A percentile compares a stretch with the other conserved stretches of the same genome.
Conservation (phyloP, 1,140 invertebrate species). For the Phocides pigmalion region DNA sequence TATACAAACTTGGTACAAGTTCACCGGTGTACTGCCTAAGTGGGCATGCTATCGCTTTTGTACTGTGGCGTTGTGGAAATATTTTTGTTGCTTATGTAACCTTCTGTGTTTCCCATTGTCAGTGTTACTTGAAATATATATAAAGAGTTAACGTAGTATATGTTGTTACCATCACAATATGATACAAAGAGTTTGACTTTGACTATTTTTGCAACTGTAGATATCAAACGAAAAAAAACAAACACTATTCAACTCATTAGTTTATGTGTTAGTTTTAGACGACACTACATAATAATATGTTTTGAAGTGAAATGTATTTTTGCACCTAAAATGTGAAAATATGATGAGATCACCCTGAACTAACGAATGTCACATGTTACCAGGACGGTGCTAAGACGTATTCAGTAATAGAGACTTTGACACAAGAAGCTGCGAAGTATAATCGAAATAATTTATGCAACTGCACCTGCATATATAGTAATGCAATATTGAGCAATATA, state of each 20-base stretch:
- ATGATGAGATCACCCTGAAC: constrained; percentile 2
- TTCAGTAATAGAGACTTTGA: constrained; percentile 19
- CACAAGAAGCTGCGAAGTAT: constrained; percentile 30
- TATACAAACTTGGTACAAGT: constrained; percentile 45
- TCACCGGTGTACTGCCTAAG: constrained; percentile 68
- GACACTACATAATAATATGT: constrained; percentile 27
- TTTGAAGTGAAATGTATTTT: constrained; percentile 22
- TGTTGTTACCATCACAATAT: constrained; percentile 62
- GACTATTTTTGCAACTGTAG: constrained; percentile 69
- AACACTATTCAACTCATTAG: constrained; percentile 48
- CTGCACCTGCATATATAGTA: constrained; percentile 24
- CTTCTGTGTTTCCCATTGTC: constrained; percentile 61
- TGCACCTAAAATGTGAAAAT: constrained; percentile 2
- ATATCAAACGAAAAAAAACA: constrained; percentile 53
- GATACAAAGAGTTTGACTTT: constrained; percentile 82
- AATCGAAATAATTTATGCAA: constrained; percentile 23
- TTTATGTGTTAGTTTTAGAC: constrained; percentile 62
- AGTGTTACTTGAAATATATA: constrained; percentile 59
- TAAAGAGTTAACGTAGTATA: constrained; percentile 61
- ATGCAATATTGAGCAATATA: constrained; percentile 12
- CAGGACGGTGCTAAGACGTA: constrained; percentile 30
- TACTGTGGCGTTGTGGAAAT: constrained; percentile 75
- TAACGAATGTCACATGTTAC: constrained; percentile 28
- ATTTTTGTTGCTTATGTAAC: constrained; percentile 63
- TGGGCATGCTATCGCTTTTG: constrained; percentile 78